A percentile compares a stretch with the other conserved stretches of the same genome.
These are phyloP conservation scores for Hyposoter dolosus DNA, from an alignment of 2,888 invertebrate species.

Conservation along the genomic window DNA sequence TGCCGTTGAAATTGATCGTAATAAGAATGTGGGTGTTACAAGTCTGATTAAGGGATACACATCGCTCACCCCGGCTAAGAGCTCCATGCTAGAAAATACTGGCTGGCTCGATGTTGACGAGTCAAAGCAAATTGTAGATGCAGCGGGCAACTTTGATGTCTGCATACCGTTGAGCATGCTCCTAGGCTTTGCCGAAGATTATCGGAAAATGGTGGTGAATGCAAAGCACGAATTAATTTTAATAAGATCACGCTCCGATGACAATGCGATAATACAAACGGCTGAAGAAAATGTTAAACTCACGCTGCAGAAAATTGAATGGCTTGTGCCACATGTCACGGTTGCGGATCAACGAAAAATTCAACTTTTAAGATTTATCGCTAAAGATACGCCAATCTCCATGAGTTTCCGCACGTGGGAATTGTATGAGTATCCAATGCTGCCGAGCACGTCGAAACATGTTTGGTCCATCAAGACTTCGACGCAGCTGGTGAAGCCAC, in stretches of 20 bases:
- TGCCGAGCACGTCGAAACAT: too few relatives aligned
- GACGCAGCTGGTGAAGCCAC: too few relatives aligned
- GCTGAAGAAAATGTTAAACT: not conserved
- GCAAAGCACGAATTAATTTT: not conserved
- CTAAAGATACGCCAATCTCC: too few relatives aligned
- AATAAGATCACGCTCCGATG: not conserved
- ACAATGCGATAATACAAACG: not conserved
- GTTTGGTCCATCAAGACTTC: too few relatives aligned
- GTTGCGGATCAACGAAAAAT: too few relatives aligned
- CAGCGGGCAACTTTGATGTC: too few relatives aligned
- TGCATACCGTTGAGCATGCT: slow-evolving; percentile 19
- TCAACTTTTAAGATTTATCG: too few relatives aligned
- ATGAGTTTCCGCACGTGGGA: too few relatives aligned
- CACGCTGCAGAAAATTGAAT: not conserved
- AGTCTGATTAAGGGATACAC: not conserved
- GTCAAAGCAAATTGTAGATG: not conserved
- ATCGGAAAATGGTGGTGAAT: not conserved
- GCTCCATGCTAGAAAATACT: not conserved
- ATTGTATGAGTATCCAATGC: too few relatives aligned
- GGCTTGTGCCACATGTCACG: too few relatives aligned
- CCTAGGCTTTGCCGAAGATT: slow-evolving; percentile 2
- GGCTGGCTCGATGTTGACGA: not conserved
- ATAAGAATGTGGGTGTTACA: slow-evolving; percentile 17
- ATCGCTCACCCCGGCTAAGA: not conserved
- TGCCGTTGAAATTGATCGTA: too few relatives aligned